These are phyloP conservation scores for Leptopilina syphax DNA, from an alignment of 2,888 invertebrate species.

Conservation along the genomic window DNA sequence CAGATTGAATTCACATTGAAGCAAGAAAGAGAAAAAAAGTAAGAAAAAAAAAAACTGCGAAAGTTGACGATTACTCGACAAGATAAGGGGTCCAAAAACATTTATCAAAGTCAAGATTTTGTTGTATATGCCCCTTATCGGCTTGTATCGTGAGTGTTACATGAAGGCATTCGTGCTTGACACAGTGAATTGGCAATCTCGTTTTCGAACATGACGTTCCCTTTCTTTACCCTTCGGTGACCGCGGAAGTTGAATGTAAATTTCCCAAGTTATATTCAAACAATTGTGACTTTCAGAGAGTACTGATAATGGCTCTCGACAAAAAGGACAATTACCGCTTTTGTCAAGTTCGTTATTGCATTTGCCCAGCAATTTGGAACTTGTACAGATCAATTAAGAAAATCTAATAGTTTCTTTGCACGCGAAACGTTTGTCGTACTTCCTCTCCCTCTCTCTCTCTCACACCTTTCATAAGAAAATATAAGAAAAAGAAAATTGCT, in stretches of 20 bases:
- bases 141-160: slow-evolving; percentile 34
- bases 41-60: neutral
- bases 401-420: slow-evolving; percentile 30
- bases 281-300: slow-evolving; percentile 19
- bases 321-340: slow-evolving; percentile 33
- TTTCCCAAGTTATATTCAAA: slow-evolving; percentile 32
- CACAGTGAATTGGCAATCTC: slow-evolving; percentile 26
- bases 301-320: slow-evolving; percentile 19
- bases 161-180: slow-evolving; percentile 38
- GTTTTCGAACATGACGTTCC: slow-evolving; percentile 24
- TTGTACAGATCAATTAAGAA: slow-evolving; percentile 32
- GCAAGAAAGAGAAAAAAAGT: neutral
- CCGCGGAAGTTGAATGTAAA: slow-evolving; percentile 35
- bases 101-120: slow-evolving; percentile 37
- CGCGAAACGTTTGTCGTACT: slow-evolving; percentile 19
- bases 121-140: slow-evolving; percentile 7
- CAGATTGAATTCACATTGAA: neutral
- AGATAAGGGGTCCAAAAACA: neutral
- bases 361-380: slow-evolving; percentile 20
- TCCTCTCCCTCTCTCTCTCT: too few relatives aligned
- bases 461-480: too few relatives aligned
- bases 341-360: slow-evolving; percentile 16
- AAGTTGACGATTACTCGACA: neutral
- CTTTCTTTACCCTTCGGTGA: slow-evolving; percentile 8
- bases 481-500: slow-evolving; percentile 5